phyloP scores from a whole-genome alignment of 2,797 vertebrate species.

The Gymnocypris eckloni region DNA sequence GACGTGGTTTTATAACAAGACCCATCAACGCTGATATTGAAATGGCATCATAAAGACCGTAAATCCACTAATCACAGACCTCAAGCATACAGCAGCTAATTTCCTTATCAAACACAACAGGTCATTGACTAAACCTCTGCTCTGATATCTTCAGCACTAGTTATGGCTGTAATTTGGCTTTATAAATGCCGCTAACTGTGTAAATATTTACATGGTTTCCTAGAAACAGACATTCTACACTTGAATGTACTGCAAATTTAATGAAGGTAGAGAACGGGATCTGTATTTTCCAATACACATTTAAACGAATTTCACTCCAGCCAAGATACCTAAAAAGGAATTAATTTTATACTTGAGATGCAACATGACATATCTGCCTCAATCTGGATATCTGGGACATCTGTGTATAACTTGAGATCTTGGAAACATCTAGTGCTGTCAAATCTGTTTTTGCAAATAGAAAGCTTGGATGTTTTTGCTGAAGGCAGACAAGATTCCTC shows the following conservation, averaged over 20 bases:
- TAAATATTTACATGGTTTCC: conserved; percentile 61
- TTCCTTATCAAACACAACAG: conserved; percentile 43
- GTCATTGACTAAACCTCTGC: conserved; percentile 39
- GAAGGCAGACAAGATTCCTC: conserved; percentile 38
- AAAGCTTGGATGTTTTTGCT: conserved; percentile 27
- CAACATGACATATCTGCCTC: background rate
- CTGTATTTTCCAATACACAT: background rate
- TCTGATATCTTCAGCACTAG: conserved; percentile 29
- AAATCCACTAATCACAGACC: background rate
- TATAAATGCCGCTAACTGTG: conserved; percentile 37
- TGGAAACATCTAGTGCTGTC: background rate
- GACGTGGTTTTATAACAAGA: background rate
- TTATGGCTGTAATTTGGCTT: conserved; percentile 39
- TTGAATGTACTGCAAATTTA: conserved; percentile 33
- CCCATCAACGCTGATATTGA: background rate
- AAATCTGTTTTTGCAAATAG: conserved; percentile 26
- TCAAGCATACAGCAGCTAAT: background rate
- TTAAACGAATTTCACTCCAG: background rate
- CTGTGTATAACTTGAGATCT: background rate
- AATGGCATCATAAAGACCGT: conserved; percentile 1
- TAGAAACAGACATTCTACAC: conserved; percentile 44
- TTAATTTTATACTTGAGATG: background rate
- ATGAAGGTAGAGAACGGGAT: conserved; percentile 11
- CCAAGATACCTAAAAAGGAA: background rate
- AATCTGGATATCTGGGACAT: background rate